These are phyloP conservation scores for Addax nasomaculatus DNA, from an alignment of 2,113 vertebrate species.

Conservation along the genomic window DNA sequence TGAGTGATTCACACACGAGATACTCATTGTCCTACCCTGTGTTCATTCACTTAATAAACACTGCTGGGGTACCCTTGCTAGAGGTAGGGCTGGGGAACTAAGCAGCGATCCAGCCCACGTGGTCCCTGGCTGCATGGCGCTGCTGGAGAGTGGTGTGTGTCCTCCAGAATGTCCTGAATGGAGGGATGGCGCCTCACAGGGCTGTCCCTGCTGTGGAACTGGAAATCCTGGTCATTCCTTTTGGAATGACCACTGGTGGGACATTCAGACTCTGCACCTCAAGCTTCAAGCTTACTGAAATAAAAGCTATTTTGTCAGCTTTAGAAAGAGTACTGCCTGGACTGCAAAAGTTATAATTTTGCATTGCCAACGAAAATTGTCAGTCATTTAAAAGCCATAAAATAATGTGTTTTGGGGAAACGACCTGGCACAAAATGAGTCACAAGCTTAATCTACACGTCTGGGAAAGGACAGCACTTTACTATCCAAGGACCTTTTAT, in stretches of 20 bases:
- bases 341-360: background rate
- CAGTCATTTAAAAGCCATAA: background rate
- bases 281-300: background rate
- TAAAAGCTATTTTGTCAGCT: background rate
- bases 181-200: background rate
- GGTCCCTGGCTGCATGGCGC: background rate
- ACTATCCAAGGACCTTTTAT: background rate
- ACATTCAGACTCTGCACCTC: background rate
- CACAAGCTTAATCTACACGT: background rate
- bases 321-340: background rate
- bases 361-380: background rate
- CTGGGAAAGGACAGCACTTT: background rate
- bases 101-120: rapidly evolving
- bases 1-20: background rate
- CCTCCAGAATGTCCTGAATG: too few species aligned
- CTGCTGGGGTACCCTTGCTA: background rate
- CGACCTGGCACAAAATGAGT: background rate
- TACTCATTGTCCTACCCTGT: background rate
- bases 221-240: background rate
- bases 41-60: background rate
- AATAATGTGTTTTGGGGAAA: background rate
- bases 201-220: background rate
- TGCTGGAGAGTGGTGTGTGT: background rate
- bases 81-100: background rate
- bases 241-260: background rate